Percentiles rank a stretch among this genome's conserved stretches.
Conservation (phyloP, 2,888 invertebrate species). For the Amphipoea oculea region DNA sequence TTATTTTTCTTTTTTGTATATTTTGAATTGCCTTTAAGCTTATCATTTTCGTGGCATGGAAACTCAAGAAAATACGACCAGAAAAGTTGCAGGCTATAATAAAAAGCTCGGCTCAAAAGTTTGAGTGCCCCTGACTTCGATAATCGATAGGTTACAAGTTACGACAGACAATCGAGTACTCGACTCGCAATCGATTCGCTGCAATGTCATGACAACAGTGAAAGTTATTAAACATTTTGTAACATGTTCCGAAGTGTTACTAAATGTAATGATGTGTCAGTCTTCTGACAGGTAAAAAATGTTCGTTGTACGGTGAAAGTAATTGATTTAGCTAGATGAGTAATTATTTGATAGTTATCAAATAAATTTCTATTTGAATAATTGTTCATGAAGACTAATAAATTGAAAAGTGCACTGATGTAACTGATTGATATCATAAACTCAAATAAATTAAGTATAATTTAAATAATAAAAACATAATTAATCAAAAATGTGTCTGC, state of each 20-base stretch:
- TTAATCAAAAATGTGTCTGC: neutral
- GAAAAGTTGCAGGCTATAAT: neutral
- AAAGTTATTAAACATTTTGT: conserved; percentile 64
- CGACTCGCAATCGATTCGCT: conserved; percentile 58
- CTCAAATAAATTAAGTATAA: neutral
- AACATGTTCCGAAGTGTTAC: conserved; percentile 53
- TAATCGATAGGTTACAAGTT: conserved; percentile 45
- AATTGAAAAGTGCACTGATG: neutral
- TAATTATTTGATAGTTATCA: conserved; percentile 45
- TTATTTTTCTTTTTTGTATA: neutral
- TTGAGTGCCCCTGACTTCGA: conserved; percentile 13
- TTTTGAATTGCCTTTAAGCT: neutral
- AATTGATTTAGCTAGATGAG: conserved; percentile 38
- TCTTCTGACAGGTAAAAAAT: conserved; percentile 43
- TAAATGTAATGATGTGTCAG: conserved; percentile 58
- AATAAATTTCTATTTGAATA: conserved; percentile 21
- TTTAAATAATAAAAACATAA: neutral
- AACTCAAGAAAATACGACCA: neutral
- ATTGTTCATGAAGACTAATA: neutral
- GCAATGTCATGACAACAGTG: conserved; percentile 67
- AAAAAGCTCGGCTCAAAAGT: conserved; percentile 6
- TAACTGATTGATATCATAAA: neutral
- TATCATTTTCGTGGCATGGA: neutral
- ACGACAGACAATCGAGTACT: conserved; percentile 41
- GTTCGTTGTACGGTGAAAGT: conserved; percentile 48